Base-by-base conservation (phyloP, 2,888 invertebrate species). In the Thyatira batis region DNA sequence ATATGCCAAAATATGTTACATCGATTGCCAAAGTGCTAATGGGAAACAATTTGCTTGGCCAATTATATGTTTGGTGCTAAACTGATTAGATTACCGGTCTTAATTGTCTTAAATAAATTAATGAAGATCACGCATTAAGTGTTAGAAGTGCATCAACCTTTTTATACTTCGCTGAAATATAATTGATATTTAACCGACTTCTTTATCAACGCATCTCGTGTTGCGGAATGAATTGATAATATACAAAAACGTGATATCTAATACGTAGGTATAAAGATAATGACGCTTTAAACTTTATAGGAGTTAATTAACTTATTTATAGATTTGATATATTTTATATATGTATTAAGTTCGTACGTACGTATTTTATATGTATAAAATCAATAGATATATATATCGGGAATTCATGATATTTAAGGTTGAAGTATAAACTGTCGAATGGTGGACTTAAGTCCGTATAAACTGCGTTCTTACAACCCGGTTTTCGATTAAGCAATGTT, bases 21-120 rank as follows among this genome's bases (percentile, higher is more conserved):
- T 59, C 45, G 50, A 49, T 49, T 60, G 60, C 61, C 56, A 66
- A 67, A 50, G 54, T 60, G 60, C 53, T 59, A 70, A 69, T 61
- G 61, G 62, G 57, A 55, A 58, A 49, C 20, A 50, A 54, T 51
- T 56, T 58, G 28, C 51, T 61, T 60, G 66, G 59, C 56, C 58
- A 69, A 65, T 63, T 63, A 55, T 23, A 3, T 23, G 13, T 25
- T 17, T 5, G 9, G 45, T 13, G 45, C 25, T 46, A 46, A 46
- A 46, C 4, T 27, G 20, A 27, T 27, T 17, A 46, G 17, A 46
- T 27, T 2, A 25, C 27, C 1, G 17, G 3, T 20, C 5, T 27
- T 1, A 17, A 10, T 28, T n/a, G 20, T 21, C 46, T 25, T 17
- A 13, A 13, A 27, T 27, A 9, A 46, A 46, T 23, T 13, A 17